These are phyloP conservation scores for Clupea harengus DNA, from an alignment of 2,113 vertebrate genomes.

Conservation along the genomic window DNA sequence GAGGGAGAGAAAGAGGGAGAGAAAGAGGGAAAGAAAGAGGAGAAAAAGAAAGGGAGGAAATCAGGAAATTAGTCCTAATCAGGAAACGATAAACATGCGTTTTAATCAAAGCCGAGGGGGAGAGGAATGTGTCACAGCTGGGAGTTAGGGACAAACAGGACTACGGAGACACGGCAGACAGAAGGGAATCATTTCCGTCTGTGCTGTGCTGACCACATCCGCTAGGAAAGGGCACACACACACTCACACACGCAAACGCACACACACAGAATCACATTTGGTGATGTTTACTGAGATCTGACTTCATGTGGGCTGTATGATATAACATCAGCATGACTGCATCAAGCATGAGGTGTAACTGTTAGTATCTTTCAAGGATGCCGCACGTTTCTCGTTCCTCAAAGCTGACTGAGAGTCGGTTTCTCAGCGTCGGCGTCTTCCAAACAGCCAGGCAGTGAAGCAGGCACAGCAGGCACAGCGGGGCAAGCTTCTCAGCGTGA, in stretches of 20 bases:
- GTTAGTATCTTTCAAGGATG: neutral
- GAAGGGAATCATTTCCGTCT: neutral
- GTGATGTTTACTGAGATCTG: neutral
- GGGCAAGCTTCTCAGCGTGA: too few species aligned
- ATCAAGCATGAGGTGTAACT: neutral
- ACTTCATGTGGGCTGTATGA: neutral
- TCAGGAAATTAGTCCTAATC: constrained; percentile 44
- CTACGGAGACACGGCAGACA: neutral
- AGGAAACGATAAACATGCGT: constrained; percentile 31
- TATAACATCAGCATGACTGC: neutral
- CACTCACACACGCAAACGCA: neutral
- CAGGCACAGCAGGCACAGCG: too few species aligned
- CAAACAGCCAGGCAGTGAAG: neutral
- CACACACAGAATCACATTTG: neutral
- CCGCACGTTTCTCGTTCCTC: neutral
- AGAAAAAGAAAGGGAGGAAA: constrained; percentile 22
- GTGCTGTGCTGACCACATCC: neutral
- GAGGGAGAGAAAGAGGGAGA: neutral
- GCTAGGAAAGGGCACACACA: neutral
- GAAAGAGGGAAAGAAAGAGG: neutral
- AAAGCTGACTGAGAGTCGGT: neutral
- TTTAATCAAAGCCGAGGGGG: constrained; percentile 23
- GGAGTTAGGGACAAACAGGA: neutral
- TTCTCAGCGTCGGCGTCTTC: too few species aligned
- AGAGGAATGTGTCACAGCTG: constrained; percentile 27